Evolutionary conservation across 2,797 vertebrate genomes (phyloP), one percentile per base, ranked within the genome.

Genomic region (Enoplosus armatus): DNA sequence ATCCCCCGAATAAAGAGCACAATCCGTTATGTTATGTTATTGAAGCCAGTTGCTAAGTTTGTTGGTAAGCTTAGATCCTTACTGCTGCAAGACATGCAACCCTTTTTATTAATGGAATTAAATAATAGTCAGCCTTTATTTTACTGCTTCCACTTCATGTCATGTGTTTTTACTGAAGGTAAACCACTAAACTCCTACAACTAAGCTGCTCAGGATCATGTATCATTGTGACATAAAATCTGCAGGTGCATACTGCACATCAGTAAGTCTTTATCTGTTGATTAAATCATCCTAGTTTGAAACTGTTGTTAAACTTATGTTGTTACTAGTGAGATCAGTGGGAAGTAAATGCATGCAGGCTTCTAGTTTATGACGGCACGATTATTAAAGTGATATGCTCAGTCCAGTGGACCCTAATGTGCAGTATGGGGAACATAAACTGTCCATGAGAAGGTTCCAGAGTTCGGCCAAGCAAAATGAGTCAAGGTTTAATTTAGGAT

Each of bases 1-100:
- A 51, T 16, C 1, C 22, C 37, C 5, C 0, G 0, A 1, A 2
- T 39, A 16, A 7, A 1, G 6, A 35, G 0, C 1, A 35, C 8
- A 7, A 5, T 39, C 18, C 2, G 14, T 7, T 22, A 2, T 37
- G 29, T 37, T 5, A n/a, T 16, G 10, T 39, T 29, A 24, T 2
- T 48, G 6, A 63, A 50, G 8, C 4, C 11, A 24, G 18, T 20
- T 48, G 6, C n/a, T 22, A 51, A 9, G 9, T 26, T 1, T 8
- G 5, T 48, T 47, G 45, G 33, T 35, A 15, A 8, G 45, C 20
- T 16, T 50, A 18, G 50, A 18, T 22, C 11, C 18, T 48, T 18
- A 33, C n/a, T 41, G 37, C 16, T 43, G 16, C 22, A 24, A n/a
- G 8, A 35, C 22, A 16, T n/a, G 4, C 3, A 72, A 8, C 54